Base-by-base conservation (phyloP, 2,888 invertebrate genomes). In the Ferdinandea cuprea region DNA sequence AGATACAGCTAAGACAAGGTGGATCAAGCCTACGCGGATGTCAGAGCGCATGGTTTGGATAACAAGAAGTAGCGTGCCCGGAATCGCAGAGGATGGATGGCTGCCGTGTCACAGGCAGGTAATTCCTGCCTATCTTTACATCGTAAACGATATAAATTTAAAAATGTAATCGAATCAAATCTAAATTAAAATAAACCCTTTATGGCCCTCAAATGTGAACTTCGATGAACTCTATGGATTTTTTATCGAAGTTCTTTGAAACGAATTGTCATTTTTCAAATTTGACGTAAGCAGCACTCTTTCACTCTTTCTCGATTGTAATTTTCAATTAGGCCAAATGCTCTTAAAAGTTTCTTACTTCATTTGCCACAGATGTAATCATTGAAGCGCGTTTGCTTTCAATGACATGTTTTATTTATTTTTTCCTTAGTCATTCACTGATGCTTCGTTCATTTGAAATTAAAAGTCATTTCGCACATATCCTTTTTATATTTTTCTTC, bases 381-480 rank as follows among this genome's bases (percentile, higher is more conserved):
- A n/a, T 11, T 17, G 44, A 21, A 44, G 44, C 19, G 17, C 9
- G 8, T 8, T 9, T 8, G 25, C 7, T 11, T 11, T 4, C 19
- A 6, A 19, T 19, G 11, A 21, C 17, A 44, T 17, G 9, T 11
- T 3, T 19, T 40, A 3, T 46, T 25, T 48, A 42, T 48, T 48
- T 28, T 28, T 13, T 7, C 1, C 28, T 13, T 28, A 28, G 13
- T 25, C 48, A 48, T 13, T 3, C 25, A 9, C 5, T 25, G 2
- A 25, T 25, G 19, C 48, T 25, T 28, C 7, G 30, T 32, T 15
- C 5, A 19, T 32, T 52, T 52, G 17, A 52, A 52, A 52, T 32
- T 32, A 30, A 50, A 52, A 52, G 9, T 52, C 21, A 56, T 56
- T 56, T 17, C 32, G 5, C n/a, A 37, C 21, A 37, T 35, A 54